Base-by-base conservation (phyloP, 2,113 vertebrate species). In the Labeo catla region DNA sequence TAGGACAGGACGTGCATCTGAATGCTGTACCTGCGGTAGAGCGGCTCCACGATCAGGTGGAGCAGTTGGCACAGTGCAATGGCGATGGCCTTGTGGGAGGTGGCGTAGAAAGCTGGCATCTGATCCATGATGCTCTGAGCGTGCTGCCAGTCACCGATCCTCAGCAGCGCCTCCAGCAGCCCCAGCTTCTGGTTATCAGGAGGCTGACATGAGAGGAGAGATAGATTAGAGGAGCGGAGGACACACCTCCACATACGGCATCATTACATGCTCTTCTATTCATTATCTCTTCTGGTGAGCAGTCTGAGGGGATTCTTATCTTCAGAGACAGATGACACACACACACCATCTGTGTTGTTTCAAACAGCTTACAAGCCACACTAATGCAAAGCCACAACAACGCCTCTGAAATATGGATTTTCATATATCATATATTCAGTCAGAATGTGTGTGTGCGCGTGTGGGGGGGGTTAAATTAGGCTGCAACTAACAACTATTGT, bases 121-220 rank as follows among this genome's bases (percentile, higher is more conserved):
- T 99, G 98, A 92, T 99, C 97, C 97, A 99, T 99, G 90, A 99
- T 97, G 86, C 94, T 97, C 87, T 98, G 97, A 15, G 98, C 96
- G 9, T 99, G 98, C 73, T 97, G 97, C 98, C 98, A 99, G 90
- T 99, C 98, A 68, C 98, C 97, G 16, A 99, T 98, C 91, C 96
- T 96, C 84, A 99, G 94, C 66, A 99, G 94, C 0, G 98, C 97
- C 95, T 99, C 98, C 90, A 99, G 92, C 87, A 99, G 93, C 70
- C 98, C 98, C 80, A 99, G 96, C 87, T 99, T 99, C 89, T 99
- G 98, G 93, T 99, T 99, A 91, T 99, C 97, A 86, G 97, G 96
- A 90, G 97, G 96, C 98, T 99, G 94, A 85, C 57, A 68, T 36
- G 73, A 65, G 13, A 65, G 47, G 57, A 65, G 72, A 49, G n/a